These are phyloP conservation scores for Chaenocephalus aceratus DNA, from an alignment of 2,113 vertebrate species.

Conservation along the genomic window DNA sequence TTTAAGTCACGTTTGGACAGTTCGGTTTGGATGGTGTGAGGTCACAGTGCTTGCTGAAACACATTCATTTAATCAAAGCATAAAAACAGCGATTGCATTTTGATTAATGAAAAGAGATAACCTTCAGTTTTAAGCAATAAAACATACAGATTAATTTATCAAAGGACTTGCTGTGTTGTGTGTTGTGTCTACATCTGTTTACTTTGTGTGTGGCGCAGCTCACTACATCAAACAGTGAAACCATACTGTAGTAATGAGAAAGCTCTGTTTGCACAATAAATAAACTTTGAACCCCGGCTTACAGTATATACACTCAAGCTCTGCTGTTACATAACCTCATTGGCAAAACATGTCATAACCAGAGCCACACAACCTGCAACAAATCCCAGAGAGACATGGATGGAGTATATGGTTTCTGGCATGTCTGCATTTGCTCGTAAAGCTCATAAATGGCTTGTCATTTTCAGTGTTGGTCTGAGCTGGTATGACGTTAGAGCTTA, in stretches of 20 bases:
- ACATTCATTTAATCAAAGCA: background rate
- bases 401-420: slow-evolving; percentile 9
- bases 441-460: slow-evolving; percentile 3
- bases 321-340: slow-evolving; percentile 36
- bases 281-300: slow-evolving; percentile 33
- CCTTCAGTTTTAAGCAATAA: background rate
- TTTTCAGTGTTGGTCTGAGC: slow-evolving; percentile 9
- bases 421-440: slow-evolving; percentile 11
- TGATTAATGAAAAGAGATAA: background rate
- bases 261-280: slow-evolving; percentile 55
- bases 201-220: slow-evolving; percentile 7
- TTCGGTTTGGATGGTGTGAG: too few species aligned
- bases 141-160: slow-evolving; percentile 11
- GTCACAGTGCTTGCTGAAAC: background rate
- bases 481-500: slow-evolving; percentile 11
- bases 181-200: slow-evolving; percentile 32
- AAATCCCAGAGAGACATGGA: slow-evolving; percentile 28
- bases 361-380: slow-evolving; percentile 11
- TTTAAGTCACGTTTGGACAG: background rate
- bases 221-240: slow-evolving; percentile 35
- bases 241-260: slow-evolving; percentile 30
- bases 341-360: slow-evolving; percentile 22
- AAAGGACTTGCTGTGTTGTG: background rate
- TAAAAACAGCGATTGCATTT: background rate
- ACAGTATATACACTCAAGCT: slow-evolving; percentile 13